Base-by-base conservation (phyloP, 2,888 invertebrate genomes). In the Coenonympha arcania region DNA sequence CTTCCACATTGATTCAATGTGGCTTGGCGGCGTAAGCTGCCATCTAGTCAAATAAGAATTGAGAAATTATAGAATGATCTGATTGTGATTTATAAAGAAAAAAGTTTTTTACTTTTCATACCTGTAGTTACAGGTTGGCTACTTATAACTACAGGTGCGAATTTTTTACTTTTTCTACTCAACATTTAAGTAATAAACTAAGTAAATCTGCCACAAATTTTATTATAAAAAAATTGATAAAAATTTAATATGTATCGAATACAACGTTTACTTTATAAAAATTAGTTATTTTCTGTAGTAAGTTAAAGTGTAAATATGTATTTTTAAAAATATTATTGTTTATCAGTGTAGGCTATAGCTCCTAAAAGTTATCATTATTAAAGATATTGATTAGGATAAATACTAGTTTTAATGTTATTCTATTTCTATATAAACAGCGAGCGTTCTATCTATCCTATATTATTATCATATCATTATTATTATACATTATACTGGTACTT, bases 11-110 rank as follows among this genome's bases (percentile, higher is more conserved):
- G n/a, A n/a, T n/a, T n/a, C n/a, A n/a, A n/a, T n/a, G n/a, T n/a
- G n/a, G n/a, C n/a, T n/a, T n/a, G n/a, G n/a, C n/a, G n/a, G n/a
- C n/a, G n/a, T 18, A 19, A 28, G n/a, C 26, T 40, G 58, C 16
- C 46, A 49, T 48, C 52, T 54, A 54, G 54, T 54, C 54, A 50
- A n/a, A n/a, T 46, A 46, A 40, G 11, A 16, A 41, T n/a, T 22
- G 13, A 26, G 24, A 8, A 33, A 30, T 41, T 11, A 41, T 13
- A 13, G 11, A 39, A 45, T 33, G 50, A 50, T 50, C 50, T 50
- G 50, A 33, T 11, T 41, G 18, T 34, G n/a, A n/a, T n/a, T n/a
- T n/a, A n/a, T n/a, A n/a, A n/a, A n/a, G n/a, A 43, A 8, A 19
- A 30, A 30, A 6, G 30, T 20, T n/a, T n/a, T n/a, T n/a, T n/a